A percentile compares a stretch with the other conserved stretches of the same genome.
These are phyloP conservation scores for Linnaemya vulpina DNA, from an alignment of 2,888 invertebrate genomes.

Conservation along the genomic window DNA sequence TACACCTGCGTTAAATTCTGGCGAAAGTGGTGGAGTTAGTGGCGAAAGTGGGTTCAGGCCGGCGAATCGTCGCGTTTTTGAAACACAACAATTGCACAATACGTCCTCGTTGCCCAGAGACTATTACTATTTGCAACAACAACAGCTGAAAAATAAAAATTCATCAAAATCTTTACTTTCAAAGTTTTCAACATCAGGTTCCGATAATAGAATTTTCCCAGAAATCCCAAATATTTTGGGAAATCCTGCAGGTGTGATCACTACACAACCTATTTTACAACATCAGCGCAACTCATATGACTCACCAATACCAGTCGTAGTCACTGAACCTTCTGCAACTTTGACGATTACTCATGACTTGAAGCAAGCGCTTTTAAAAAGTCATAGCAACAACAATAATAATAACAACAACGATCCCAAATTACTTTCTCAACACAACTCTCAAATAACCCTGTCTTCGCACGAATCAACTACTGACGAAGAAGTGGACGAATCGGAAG, in stretches of 20 bases:
- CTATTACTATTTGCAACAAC: slow-evolving; percentile 81
- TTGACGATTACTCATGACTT: slow-evolving; percentile 76
- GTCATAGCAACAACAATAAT: slow-evolving; percentile 66
- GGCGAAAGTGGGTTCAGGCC: slow-evolving; percentile 69
- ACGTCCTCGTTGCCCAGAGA: slow-evolving; percentile 81
- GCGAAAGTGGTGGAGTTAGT: slow-evolving; percentile 4
- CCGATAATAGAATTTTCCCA: slow-evolving; percentile 81
- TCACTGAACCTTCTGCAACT: slow-evolving; percentile 74
- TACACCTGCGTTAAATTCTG: slow-evolving; percentile 72
- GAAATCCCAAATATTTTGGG: slow-evolving; percentile 76
- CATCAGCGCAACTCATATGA: slow-evolving; percentile 76
- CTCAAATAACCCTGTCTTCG: slow-evolving; percentile 50
- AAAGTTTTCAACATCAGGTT: slow-evolving; percentile 79
- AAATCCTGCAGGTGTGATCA: slow-evolving; percentile 76
- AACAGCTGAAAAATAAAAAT: slow-evolving; percentile 80
- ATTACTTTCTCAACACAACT: slow-evolving; percentile 52
- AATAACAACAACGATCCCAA: slow-evolving; percentile 64
- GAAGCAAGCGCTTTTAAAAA: slow-evolving; percentile 79
- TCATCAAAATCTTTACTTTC: slow-evolving; percentile 79
- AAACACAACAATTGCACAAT: slow-evolving; percentile 72
- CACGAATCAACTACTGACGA: slow-evolving; percentile 41
- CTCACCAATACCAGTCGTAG: slow-evolving; percentile 76
- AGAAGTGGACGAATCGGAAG: slow-evolving; percentile 59
- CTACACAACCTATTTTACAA: slow-evolving; percentile 76
- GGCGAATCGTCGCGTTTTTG: slow-evolving; percentile 70